Conservation (phyloP, 1,140 invertebrate species). For the Drosophila pectinifera region DNA sequence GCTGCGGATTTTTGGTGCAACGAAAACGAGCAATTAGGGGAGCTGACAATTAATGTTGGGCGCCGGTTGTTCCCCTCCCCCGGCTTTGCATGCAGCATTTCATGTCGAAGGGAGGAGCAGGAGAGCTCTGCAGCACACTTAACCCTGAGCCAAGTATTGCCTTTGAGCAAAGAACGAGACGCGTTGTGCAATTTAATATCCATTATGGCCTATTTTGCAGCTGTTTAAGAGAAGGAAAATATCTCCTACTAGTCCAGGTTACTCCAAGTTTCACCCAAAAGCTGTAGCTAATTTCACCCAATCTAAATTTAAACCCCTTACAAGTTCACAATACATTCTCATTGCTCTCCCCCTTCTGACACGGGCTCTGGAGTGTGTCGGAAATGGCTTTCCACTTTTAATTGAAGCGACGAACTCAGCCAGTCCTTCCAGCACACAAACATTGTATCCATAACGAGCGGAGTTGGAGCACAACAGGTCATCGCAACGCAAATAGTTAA, state of each 20-base stretch:
- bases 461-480: slow-evolving; percentile 36
- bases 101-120: background rate
- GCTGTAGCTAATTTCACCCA: background rate
- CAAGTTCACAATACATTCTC: background rate
- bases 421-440: slow-evolving; percentile 14
- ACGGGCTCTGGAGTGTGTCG: slow-evolving; percentile 27
- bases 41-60: slow-evolving; percentile 53
- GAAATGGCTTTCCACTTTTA: slow-evolving; percentile 60
- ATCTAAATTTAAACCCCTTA: background rate
- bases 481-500: slow-evolving; percentile 42
- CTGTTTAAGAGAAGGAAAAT: background rate
- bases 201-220: background rate
- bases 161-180: background rate
- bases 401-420: slow-evolving; percentile 36
- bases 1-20: slow-evolving; percentile 57
- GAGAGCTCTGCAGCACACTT: background rate
- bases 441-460: slow-evolving; percentile 44
- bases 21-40: slow-evolving; percentile 56
- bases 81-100: slow-evolving; percentile 20
- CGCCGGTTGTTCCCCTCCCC: slow-evolving; percentile 16
- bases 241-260: no score
- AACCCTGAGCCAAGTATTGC: background rate
- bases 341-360: no score
- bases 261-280: background rate
- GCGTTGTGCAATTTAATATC: no score